phyloP scores from a whole-genome alignment of 2,113 vertebrate species.

The Aspiorhynchus laticeps region DNA sequence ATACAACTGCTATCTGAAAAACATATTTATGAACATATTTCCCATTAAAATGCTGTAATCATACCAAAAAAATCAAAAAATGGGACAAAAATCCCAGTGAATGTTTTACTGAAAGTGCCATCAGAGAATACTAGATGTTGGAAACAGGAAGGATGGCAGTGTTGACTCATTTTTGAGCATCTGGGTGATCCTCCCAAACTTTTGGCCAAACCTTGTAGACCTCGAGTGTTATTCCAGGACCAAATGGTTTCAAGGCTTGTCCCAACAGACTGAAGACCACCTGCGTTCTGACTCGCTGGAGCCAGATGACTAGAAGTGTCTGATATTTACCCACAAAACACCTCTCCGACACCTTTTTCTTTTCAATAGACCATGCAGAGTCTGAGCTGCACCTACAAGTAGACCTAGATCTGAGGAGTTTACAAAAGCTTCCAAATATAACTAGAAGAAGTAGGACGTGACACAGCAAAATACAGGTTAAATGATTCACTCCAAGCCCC shows the following conservation, averaged over 20 bases:
- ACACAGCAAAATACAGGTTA: not conserved
- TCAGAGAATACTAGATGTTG: not conserved
- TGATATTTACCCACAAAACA: slow-evolving; percentile 46
- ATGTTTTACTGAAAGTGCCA: not conserved
- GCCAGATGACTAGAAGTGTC: slow-evolving; percentile 55
- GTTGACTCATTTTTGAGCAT: slow-evolving; percentile 3
- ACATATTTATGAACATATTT: not conserved
- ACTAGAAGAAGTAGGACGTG: slow-evolving; percentile 19
- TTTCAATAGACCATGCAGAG: not conserved
- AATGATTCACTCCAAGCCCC: not conserved
- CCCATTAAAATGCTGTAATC: not conserved
- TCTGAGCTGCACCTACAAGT: slow-evolving; percentile 17
- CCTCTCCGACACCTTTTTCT: slow-evolving; percentile 16
- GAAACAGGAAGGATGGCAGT: not conserved
- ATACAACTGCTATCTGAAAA: not conserved
- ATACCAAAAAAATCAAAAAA: not conserved
- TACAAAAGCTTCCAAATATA: slow-evolving; percentile 19
- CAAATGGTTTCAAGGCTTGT: slow-evolving; percentile 72
- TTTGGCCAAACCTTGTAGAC: slow-evolving; percentile 51
- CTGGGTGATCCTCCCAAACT: slow-evolving; percentile 31
- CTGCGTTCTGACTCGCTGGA: slow-evolving; percentile 63
- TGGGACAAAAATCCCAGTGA: not conserved
- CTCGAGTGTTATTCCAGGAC: slow-evolving; percentile 63
- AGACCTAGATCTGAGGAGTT: not conserved
- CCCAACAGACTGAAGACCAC: slow-evolving; percentile 66